These are phyloP conservation scores for Schizaphis graminum DNA, from an alignment of 2,888 invertebrate species.

Conservation along the genomic window DNA sequence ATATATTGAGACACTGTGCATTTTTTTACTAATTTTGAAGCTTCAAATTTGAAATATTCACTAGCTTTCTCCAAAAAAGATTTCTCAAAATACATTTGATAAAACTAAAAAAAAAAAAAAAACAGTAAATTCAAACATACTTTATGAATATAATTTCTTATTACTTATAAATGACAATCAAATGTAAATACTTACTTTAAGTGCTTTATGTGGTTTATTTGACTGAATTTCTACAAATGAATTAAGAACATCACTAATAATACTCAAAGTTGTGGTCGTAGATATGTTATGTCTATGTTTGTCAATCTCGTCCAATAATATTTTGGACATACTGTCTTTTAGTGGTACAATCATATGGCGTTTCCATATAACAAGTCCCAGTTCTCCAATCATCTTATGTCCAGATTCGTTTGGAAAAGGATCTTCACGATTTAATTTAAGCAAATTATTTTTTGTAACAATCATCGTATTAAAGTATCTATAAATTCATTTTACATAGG, in stretches of 20 bases:
- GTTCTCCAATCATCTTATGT: conserved; percentile 89
- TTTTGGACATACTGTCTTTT: conserved; percentile 80
- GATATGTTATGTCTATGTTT: conserved; percentile 79
- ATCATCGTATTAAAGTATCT: conserved; percentile 80
- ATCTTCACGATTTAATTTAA: conserved; percentile 71
- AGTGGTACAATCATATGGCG: conserved; percentile 85
- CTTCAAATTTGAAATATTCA: conserved; percentile 84
- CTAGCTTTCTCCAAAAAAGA: conserved; percentile 88
- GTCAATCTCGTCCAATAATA: conserved; percentile 86
- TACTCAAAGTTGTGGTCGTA: conserved; percentile 75
- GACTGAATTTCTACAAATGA: conserved; percentile 92
- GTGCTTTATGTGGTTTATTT: conserved; percentile 82
- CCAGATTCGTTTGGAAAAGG: conserved; percentile 82
- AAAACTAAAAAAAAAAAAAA: conserved; percentile 74
- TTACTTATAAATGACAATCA: background rate
- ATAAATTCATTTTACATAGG: conserved; percentile 65
- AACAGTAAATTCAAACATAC: background rate
- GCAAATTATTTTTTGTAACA: too few species aligned
- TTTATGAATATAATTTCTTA: background rate
- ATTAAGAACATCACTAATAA: conserved; percentile 87
- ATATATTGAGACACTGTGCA: conserved; percentile 92
- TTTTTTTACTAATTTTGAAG: conserved; percentile 83
- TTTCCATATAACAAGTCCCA: conserved; percentile 89
- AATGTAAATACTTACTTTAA: conserved; percentile 73
- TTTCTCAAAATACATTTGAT: conserved; percentile 86